Conservation (phyloP, 2,113 vertebrate species). For the Sinosuthora webbiana region DNA sequence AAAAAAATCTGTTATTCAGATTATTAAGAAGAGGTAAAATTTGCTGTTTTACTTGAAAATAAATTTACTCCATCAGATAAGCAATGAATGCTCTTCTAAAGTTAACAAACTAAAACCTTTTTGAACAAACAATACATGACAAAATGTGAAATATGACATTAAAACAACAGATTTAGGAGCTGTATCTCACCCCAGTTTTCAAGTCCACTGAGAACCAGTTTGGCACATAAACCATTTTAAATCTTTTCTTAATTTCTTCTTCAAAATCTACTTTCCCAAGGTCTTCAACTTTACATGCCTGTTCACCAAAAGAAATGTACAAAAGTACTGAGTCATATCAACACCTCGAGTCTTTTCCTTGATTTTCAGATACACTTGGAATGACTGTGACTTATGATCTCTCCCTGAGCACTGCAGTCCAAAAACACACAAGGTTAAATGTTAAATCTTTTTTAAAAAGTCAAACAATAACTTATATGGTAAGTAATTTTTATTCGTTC, state of each 20-base stretch:
- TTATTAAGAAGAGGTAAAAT: neutral
- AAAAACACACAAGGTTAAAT: neutral
- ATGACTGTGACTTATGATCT: rapidly evolving
- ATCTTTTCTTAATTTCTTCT: conserved; percentile 97
- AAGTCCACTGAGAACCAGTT: conserved; percentile 99
- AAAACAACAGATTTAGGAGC: neutral
- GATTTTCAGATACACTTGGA: neutral
- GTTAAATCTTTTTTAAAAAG: neutral
- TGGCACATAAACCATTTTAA: conserved; percentile 99
- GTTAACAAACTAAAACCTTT: neutral
- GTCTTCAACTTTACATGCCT: conserved; percentile 98
- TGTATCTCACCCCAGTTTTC: conserved; percentile 92
- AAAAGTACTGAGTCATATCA: neutral
- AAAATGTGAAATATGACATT: neutral
- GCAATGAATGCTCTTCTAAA: neutral
- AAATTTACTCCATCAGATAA: neutral
- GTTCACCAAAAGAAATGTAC: neutral
- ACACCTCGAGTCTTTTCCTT: neutral
- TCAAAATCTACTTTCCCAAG: conserved; percentile 98
- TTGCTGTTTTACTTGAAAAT: neutral
- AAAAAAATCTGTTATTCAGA: neutral
- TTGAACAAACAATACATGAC: neutral
- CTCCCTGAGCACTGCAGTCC: neutral
- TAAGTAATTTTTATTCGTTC: neutral
- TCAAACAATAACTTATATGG: neutral